Base-by-base conservation (phyloP, 2,888 invertebrate genomes). In the Nemotelus nigrinus region DNA sequence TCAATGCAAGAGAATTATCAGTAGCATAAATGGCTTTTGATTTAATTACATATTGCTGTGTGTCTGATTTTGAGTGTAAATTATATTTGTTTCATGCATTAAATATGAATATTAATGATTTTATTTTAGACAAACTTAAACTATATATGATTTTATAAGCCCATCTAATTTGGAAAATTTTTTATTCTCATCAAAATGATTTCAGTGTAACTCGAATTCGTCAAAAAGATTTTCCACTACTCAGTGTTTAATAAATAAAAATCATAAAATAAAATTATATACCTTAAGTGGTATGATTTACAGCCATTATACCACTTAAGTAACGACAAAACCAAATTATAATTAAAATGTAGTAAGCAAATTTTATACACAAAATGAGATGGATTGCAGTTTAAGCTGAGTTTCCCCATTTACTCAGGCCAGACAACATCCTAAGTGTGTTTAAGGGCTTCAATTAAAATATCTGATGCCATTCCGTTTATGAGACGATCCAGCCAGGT, bases 181-280 rank as follows among this genome's bases (percentile, higher is more conserved):
- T 76, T 64, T 76, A 80, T 81, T 82, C 80, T 82, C 81, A 80
- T 81, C 82, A 82, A 82, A 82, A 82, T 82, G 81, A 82, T 82
- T 82, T 82, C 82, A 82, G 82, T 82, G 82, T 81, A 80, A 81
- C 79, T 80, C 80, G 81, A 81, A 81, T 82, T 80, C 81, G 78
- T 81, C 81, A 81, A 80, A 81, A 79, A 78, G 76, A 79, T 80
- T 80, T 79, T 80, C 81, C 81, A 81, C 80, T 80, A 76, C 55
- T 76, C 65, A 76, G 76, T 68, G 77, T 68, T 63, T 44, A 60
- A 77, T 50, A 60, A 70, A 68, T 65, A 65, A 7, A 68, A 57
- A 76, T 68, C 67, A 67, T 25, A 76, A 76, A 68, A 77, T 50
- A 60, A 64, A 44, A 64, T 58, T 58, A 47, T 58, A 48, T 74